Evolutionary conservation across 2,113 vertebrate species (phyloP), one percentile per base, ranked within the genome.

Genomic region (Willisornis vidua): DNA sequence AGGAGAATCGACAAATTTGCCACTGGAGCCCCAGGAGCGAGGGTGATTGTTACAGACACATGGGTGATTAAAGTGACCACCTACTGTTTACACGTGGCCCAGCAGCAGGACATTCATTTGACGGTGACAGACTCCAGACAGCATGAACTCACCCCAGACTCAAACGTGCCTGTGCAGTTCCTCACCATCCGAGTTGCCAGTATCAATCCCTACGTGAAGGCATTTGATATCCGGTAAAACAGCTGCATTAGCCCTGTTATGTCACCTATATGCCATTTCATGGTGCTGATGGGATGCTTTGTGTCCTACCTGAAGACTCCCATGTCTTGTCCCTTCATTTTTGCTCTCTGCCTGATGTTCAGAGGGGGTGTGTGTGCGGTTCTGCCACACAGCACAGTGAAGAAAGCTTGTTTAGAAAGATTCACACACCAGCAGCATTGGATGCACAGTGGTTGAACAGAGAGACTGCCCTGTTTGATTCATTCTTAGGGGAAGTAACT

Each of bases 41-140:
- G 99, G 37, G 98, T 99, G 37, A 98, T 99, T 0, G 98, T 99
- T 28, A 99, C 99, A 0, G 99, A 99, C 97, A 98, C 98, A 1
- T 99, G 99, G 99, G 98, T 99, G 78, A 98, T 99, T 95, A 98
- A 99, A 97, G 99, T 99, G 90, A 98, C 99, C 78, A 98, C 99
- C 3, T 99, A 99, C 78, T 92, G 93, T 15, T 97, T 99, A 59
- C 93, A 98, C 0, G 96, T 99, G 68, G 99, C 98, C 23, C 98
- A 98, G 87, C 99, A 99, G 95, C 98, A 97, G 74, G 99, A 99
- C 10, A 98, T 98, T 95, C 98, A 98, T 74, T 91, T 99, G 92
- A 99, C 98, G 0, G 98, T 99, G 71, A 99, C 98, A 1, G 98
- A 98, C 68, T 99, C 99, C 26, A 98, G 97, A 25, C 99, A 99